Percentiles rank a stretch among this genome's conserved stretches.
Conservation (phyloP, 2,113 vertebrate species). For the Micronycteris hirsuta region DNA sequence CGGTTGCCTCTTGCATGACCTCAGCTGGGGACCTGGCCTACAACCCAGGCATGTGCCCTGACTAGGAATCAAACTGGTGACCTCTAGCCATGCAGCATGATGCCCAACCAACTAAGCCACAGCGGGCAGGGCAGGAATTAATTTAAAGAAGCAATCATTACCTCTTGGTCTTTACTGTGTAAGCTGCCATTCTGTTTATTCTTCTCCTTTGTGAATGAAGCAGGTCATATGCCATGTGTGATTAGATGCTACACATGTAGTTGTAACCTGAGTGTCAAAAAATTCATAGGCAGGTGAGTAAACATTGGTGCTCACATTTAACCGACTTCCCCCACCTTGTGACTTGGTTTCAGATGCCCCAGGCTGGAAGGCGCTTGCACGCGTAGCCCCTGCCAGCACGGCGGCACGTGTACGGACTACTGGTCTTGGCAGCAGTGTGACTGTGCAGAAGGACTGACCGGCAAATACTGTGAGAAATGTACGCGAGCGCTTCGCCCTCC, state of each 20-base stretch:
- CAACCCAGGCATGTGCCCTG: too few relatives aligned
- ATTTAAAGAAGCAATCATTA: not conserved
- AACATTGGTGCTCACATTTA: not conserved
- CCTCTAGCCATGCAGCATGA: too few relatives aligned
- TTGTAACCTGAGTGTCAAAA: not conserved
- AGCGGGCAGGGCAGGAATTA: not conserved
- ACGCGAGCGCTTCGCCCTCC: slow-evolving; percentile 50
- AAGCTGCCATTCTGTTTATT: not conserved
- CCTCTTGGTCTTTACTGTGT: not conserved
- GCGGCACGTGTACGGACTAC: slow-evolving; percentile 91
- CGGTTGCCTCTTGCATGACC: too few relatives aligned
- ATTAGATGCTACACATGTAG: not conserved
- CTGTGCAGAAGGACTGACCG: slow-evolving; percentile 92
- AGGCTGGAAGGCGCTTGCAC: slow-evolving; percentile 92
- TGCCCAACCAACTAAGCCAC: too few relatives aligned
- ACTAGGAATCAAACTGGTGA: too few relatives aligned
- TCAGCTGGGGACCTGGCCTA: too few relatives aligned
- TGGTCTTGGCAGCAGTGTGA: slow-evolving; percentile 98
- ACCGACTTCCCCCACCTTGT: not conserved
- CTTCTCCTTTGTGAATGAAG: not conserved
- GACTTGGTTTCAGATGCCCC: slow-evolving; percentile 87
- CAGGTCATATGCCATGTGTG: not conserved
- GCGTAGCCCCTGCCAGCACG: slow-evolving; percentile 90
- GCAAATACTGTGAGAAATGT: slow-evolving; percentile 96
- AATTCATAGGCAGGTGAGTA: not conserved